phyloP scores from a whole-genome alignment of 2,797 vertebrate species.

The Dicrostonyx torquatus region DNA sequence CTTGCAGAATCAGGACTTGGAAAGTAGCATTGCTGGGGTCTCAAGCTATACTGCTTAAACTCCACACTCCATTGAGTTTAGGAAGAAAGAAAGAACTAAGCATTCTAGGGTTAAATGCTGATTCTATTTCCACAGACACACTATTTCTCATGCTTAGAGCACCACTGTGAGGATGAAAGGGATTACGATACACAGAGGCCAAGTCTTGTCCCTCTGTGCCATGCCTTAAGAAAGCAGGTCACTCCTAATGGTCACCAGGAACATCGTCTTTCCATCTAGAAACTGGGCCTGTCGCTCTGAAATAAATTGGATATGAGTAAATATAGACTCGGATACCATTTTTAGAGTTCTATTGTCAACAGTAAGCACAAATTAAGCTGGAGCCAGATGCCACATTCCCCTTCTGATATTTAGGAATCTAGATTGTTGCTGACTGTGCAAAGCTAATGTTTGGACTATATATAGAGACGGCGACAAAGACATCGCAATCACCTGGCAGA shows the following conservation, averaged over 20 bases:
- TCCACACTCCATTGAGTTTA: background rate
- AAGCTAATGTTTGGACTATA: constrained; percentile 55
- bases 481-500: constrained; percentile 47
- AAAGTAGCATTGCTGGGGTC: background rate
- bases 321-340: constrained; percentile 69
- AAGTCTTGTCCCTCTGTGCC: constrained; percentile 10
- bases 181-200: background rate
- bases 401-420: constrained; percentile 63
- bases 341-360: constrained; percentile 67
- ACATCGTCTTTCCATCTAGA: constrained; percentile 67
- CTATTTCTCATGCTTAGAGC: constrained; percentile 44
- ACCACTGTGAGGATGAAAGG: constrained; percentile 36
- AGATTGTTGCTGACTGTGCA: constrained; percentile 74
- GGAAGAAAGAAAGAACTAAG: constrained; percentile 20
- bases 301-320: constrained; percentile 63
- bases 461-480: constrained; percentile 69
- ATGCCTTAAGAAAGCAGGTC: constrained; percentile 44
- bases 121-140: background rate
- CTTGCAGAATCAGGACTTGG: background rate
- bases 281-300: constrained; percentile 65
- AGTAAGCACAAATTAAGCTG: constrained; percentile 75
- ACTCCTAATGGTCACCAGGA: constrained; percentile 66
- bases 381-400: constrained; percentile 62
- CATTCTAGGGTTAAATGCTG: background rate
- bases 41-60: background rate